phyloP scores from a whole-genome alignment of 1,140 invertebrate genomes.

The Brachionus rubens region DNA sequence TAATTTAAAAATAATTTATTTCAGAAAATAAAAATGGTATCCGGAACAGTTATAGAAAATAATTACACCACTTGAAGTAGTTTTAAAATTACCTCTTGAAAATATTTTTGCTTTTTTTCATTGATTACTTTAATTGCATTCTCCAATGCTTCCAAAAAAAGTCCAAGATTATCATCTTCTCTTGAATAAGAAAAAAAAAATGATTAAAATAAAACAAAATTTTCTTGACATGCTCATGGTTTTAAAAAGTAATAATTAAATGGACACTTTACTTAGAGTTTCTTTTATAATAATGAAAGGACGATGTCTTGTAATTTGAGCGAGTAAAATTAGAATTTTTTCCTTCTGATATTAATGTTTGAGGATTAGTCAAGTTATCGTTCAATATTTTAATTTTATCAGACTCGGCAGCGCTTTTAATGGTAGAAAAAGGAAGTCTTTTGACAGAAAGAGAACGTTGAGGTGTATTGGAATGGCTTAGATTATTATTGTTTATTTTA shows the following conservation, averaged over 20 bases:
- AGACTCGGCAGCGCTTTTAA: conserved; percentile 2
- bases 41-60: no score
- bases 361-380: conserved; percentile 15
- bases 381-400: background rate
- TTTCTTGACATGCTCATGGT: no score
- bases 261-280: conserved; percentile 42
- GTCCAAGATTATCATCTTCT: conserved; percentile 35
- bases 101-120: conserved; percentile 25
- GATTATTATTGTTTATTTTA: no score
- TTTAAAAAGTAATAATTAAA: no score
- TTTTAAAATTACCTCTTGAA: conserved; percentile 38
- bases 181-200: background rate
- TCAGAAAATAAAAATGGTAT: background rate
- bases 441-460: conserved; percentile 4
- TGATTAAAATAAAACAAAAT: no score
- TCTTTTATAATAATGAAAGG: conserved; percentile 33
- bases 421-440: conserved; percentile 29
- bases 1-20: background rate
- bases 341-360: background rate
- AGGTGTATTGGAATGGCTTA: background rate
- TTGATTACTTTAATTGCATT: background rate
- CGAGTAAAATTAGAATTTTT: background rate
- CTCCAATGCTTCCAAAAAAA: conserved; percentile 24
- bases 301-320: conserved; percentile 15
- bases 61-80: no score